Conservation (phyloP, 2,888 invertebrate genomes). For the Pharmacophagus antenor region DNA sequence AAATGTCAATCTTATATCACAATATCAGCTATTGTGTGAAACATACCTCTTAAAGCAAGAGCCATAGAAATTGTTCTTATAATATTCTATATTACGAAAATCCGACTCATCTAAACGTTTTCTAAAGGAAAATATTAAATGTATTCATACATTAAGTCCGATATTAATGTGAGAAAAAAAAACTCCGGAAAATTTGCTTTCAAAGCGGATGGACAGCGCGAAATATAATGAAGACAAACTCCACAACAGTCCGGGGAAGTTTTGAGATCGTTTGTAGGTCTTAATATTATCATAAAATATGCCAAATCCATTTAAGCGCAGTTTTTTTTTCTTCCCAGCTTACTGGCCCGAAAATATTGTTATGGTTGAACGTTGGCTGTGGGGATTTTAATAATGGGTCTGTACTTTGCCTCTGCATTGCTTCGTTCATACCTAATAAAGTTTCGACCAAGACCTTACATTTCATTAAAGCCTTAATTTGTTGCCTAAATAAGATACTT, state of each 20-base stretch:
- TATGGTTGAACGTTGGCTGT: conserved; percentile 52
- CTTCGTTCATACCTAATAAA: conserved; percentile 40
- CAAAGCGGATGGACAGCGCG: background rate
- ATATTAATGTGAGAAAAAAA: background rate
- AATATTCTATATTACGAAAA: no score
- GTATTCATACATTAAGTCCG: background rate
- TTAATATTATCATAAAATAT: conserved; percentile 57
- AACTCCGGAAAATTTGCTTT: background rate
- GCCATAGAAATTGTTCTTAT: no score
- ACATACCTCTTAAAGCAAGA: no score
- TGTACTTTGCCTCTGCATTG: conserved; percentile 36
- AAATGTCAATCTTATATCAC: no score
- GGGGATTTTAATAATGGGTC: conserved; percentile 48
- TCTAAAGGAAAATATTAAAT: background rate
- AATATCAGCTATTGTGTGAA: no score
- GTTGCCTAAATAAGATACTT: conserved; percentile 1
- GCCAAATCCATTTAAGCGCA: conserved; percentile 64
- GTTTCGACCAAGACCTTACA: conserved; percentile 31
- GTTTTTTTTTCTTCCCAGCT: conserved; percentile 63
- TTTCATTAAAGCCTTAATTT: conserved; percentile 8
- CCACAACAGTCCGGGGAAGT: conserved; percentile 32
- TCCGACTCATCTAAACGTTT: background rate
- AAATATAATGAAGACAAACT: conserved; percentile 22
- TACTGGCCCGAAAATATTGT: conserved; percentile 63
- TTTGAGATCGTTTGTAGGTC: conserved; percentile 41